Conservation (phyloP, 1,140 invertebrate species). For the Polypedilum pembai region DNA sequence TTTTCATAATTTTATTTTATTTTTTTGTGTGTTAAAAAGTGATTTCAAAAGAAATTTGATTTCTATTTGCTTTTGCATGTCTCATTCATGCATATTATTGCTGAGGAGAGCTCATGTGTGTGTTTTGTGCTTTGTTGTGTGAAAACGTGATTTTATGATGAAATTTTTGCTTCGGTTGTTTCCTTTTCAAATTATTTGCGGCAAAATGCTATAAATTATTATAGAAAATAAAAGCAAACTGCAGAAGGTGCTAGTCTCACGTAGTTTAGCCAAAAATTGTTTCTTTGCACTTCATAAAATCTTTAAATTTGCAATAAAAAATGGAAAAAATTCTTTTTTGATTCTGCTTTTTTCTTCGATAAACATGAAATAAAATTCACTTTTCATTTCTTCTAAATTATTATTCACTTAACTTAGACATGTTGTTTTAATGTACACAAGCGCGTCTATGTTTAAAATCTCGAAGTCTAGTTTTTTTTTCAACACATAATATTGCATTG, state of each 20-base stretch:
- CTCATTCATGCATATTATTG: not conserved
- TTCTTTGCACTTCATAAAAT: too few relatives aligned
- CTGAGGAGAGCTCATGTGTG: too few relatives aligned
- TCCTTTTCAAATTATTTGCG: not conserved
- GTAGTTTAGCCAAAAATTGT: not conserved
- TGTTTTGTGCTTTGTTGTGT: not conserved
- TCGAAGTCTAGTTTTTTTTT: conserved; percentile 12
- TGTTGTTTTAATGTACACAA: not conserved
- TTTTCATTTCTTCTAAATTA: not conserved
- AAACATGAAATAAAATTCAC: too few relatives aligned
- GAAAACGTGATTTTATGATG: conserved; percentile 10
- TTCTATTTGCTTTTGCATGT: conserved; percentile 18
- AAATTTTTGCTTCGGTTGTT: not conserved
- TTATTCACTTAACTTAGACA: not conserved
- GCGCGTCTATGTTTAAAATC: not conserved
- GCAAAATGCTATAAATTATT: not conserved
- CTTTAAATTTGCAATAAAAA: not conserved
- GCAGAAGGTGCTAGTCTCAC: not conserved
- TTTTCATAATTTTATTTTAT: too few relatives aligned
- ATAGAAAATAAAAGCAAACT: not conserved
- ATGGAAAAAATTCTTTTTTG: not conserved
- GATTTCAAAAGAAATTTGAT: not conserved
- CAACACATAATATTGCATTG: conserved; percentile 5
- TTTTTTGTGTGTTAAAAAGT: too few relatives aligned
- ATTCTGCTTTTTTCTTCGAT: not conserved